Evolutionary conservation across 2,113 vertebrate genomes (phyloP), one percentile per base, ranked within the genome.

Genomic region (Otus sunia): DNA sequence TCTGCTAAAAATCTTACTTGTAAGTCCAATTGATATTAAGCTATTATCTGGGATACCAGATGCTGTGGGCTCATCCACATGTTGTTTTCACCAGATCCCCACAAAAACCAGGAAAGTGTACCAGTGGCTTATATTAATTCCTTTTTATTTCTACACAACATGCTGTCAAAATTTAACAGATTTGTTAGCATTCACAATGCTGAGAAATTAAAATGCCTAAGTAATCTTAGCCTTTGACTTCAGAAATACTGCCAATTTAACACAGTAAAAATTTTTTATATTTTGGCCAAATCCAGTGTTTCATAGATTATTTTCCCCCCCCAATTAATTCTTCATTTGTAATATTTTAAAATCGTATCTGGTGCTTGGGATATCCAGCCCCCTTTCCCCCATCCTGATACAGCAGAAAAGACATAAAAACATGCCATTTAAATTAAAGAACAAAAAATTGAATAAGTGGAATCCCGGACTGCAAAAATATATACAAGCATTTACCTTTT

Each of bases 401-500:
- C 97, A 98, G 98, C 97, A 98, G 97, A 93, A 97, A 96, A 98
- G 98, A 98, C 98, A 97, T 92, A 98, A 52, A 97, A 97, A 98
- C 95, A 97, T 97, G 96, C 96, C 96, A 97, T 77, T 98, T 98
- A 98, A 98, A 98, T 98, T 98, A 98, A 97, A 98, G 95, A 91
- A 92, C 96, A 91, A 97, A 96, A 88, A 97, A 96, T 94, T 94
- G 96, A 98, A 53, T 84, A 97, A 97, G 92, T 96, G 96, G 97
- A 96, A 97, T 96, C 91, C 95, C 68, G 11, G 97, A 97, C 96
- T 98, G 98, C 97, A 98, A 98, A 98, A 98, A 98, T 98, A 98
- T 98, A 98, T 97, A 98, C 98, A 98, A 97, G 98, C 98, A 97
- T 98, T 98, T 98, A 97, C 84, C 88, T 98, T 97, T 94, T 98